Evolutionary conservation across 2,888 invertebrate species (phyloP).

Genomic region (Hartigia nigra): DNA sequence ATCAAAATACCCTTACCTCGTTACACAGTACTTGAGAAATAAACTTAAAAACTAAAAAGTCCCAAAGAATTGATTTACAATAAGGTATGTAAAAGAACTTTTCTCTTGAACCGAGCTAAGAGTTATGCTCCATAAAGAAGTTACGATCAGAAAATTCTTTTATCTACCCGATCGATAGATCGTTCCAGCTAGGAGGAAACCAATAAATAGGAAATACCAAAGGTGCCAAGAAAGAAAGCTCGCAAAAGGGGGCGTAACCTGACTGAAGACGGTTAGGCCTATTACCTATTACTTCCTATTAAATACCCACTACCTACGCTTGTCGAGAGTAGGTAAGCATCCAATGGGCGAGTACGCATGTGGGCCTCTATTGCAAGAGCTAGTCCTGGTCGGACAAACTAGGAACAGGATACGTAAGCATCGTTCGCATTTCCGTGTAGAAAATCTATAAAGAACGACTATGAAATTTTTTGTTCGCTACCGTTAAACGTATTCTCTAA

Average conservation of each 20-base stretch:
- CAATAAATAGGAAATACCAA: not conserved
- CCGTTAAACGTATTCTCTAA: not conserved
- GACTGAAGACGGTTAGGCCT: constrained; percentile 46
- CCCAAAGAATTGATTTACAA: not conserved
- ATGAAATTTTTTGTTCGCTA: constrained; percentile 15
- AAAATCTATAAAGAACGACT: constrained; percentile 30
- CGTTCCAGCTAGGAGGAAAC: not conserved
- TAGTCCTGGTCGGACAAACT: constrained; percentile 15
- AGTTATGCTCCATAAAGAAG: not conserved
- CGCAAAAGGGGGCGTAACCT: constrained; percentile 49
- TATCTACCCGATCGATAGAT: not conserved
- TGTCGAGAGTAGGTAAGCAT: constrained; percentile 22
- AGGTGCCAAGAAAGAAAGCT: constrained; percentile 16
- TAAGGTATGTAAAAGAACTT: not conserved
- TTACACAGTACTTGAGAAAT: not conserved
- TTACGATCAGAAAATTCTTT: not conserved
- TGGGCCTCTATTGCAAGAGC: not conserved
- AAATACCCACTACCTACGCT: constrained; percentile 41
- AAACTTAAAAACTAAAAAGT: not conserved
- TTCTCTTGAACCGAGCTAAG: not conserved
- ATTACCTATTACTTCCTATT: constrained; percentile 56
- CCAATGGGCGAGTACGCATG: constrained; percentile 25
- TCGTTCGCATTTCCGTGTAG: constrained; percentile 32
- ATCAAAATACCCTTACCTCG: not conserved
- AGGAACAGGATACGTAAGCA: constrained; percentile 36